These are phyloP conservation scores for Macquaria australasica DNA, from an alignment of 2,113 vertebrate species.

Conservation along the genomic window DNA sequence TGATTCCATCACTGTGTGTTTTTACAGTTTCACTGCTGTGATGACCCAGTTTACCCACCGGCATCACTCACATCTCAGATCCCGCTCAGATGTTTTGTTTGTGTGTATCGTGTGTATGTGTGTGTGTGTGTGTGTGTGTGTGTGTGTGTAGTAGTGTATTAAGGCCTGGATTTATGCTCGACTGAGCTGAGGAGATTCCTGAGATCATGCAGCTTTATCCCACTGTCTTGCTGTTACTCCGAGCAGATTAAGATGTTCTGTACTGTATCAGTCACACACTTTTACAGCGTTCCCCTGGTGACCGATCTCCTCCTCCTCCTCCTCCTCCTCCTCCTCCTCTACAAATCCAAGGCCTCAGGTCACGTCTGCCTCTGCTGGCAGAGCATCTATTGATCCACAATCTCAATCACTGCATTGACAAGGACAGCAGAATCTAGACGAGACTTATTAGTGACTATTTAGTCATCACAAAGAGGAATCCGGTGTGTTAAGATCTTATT, in stretches of 20 bases:
- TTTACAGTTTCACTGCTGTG: neutral
- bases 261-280: conserved; percentile 16
- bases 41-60: conserved; percentile 24
- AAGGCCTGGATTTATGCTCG: conserved; percentile 44
- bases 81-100: conserved; percentile 2
- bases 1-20: neutral
- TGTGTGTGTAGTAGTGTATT: conserved; percentile 9
- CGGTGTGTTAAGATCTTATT: neutral
- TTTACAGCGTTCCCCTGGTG: conserved; percentile 1
- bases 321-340: conserved; percentile 35
- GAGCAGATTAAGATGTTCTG: conserved; percentile 52
- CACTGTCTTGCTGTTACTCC: neutral
- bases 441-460: conserved; percentile 2
- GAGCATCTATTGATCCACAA: conserved; percentile 38
- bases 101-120: conserved; percentile 4
- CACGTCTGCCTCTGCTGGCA: conserved; percentile 24
- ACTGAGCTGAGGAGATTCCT: conserved; percentile 50
- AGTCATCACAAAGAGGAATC: neutral
- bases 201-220: conserved; percentile 48
- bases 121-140: conserved; percentile 25
- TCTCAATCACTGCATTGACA: conserved; percentile 7
- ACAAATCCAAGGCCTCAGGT: conserved; percentile 35
- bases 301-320: conserved; percentile 31
- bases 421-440: conserved; percentile 6
- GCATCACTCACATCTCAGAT: neutral